Conservation (phyloP, 2,888 invertebrate genomes). For the Drosophila rellima region DNA sequence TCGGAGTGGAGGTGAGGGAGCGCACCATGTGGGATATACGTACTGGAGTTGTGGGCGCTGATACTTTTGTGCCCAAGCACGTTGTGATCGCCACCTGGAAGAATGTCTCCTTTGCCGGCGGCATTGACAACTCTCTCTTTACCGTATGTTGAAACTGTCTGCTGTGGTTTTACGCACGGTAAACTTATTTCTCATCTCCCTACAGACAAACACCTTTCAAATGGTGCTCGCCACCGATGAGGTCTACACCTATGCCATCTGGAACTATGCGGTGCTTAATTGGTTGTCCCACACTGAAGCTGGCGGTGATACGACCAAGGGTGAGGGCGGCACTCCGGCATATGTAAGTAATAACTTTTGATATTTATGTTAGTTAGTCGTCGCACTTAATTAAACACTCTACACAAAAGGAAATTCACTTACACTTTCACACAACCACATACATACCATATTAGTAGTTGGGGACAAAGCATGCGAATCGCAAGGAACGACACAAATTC, state of each 20-base stretch:
- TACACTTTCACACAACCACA: conserved; percentile 5
- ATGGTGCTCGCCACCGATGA: conserved; percentile 96
- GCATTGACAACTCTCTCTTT: conserved; percentile 92
- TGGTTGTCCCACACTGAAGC: conserved; percentile 97
- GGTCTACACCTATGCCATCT: conserved; percentile 97
- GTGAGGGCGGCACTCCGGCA: conserved; percentile 95
- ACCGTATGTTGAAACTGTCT: conserved; percentile 86
- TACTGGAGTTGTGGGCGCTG: conserved; percentile 95
- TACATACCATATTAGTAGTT: background rate
- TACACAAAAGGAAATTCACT: conserved; percentile 39
- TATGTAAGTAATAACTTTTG: conserved; percentile 88
- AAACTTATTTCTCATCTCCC: conserved; percentile 4
- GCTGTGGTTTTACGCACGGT: background rate
- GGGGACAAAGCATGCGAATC: background rate
- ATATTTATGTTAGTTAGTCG: background rate
- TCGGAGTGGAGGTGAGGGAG: conserved; percentile 94
- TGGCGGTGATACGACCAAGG: conserved; percentile 94
- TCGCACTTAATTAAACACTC: conserved; percentile 62
- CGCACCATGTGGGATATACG: conserved; percentile 95
- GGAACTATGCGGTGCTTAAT: conserved; percentile 95
- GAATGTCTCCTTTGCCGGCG: conserved; percentile 96
- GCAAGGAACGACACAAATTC: conserved; percentile 29
- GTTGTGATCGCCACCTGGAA: conserved; percentile 97
- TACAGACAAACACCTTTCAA: conserved; percentile 97
- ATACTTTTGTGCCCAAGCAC: conserved; percentile 96